Conservation (phyloP, 2,797 vertebrate species). For the Microctenopoma stevenorrisi region DNA sequence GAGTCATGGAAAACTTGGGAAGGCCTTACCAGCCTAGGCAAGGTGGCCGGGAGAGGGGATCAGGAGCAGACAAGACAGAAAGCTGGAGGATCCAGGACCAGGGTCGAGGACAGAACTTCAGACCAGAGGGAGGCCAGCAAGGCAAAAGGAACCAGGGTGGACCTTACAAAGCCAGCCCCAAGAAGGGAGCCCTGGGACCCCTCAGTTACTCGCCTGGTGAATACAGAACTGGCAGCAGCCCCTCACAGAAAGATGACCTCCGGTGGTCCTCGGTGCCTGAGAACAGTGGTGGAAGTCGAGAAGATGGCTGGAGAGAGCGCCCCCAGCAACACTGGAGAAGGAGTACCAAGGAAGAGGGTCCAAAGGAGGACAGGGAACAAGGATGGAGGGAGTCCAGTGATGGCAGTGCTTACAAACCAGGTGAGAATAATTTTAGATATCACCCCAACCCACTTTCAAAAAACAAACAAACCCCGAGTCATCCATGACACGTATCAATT, state of each 20-base stretch:
- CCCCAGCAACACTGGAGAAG: conserved; percentile 81
- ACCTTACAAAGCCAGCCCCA: conserved; percentile 80
- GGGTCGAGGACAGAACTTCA: conserved; percentile 79
- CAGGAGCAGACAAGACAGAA: conserved; percentile 76
- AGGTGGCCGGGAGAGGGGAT: conserved; percentile 76
- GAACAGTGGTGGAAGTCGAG: conserved; percentile 69
- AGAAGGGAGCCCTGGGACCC: conserved; percentile 78
- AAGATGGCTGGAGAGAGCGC: conserved; percentile 86
- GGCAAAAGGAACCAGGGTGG: conserved; percentile 79
- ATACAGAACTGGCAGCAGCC: conserved; percentile 81
- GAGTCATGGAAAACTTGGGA: conserved; percentile 87
- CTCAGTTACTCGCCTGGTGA: conserved; percentile 81
- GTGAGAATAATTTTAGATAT: conserved; percentile 39
- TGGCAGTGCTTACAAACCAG: conserved; percentile 53
- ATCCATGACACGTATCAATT: background rate
- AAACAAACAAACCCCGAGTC: too few relatives aligned
- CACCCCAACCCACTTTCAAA: too few relatives aligned
- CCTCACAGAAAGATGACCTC: conserved; percentile 81
- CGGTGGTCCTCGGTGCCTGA: conserved; percentile 81
- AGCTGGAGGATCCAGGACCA: conserved; percentile 82
- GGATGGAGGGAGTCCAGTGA: conserved; percentile 61
- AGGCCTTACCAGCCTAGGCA: conserved; percentile 83
- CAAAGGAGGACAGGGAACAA: conserved; percentile 66
- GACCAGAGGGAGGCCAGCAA: conserved; percentile 79
- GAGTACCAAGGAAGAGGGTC: conserved; percentile 76